These are phyloP conservation scores for Scaptomyza polygonia DNA, from an alignment of 2,888 invertebrate genomes.

Conservation along the genomic window DNA sequence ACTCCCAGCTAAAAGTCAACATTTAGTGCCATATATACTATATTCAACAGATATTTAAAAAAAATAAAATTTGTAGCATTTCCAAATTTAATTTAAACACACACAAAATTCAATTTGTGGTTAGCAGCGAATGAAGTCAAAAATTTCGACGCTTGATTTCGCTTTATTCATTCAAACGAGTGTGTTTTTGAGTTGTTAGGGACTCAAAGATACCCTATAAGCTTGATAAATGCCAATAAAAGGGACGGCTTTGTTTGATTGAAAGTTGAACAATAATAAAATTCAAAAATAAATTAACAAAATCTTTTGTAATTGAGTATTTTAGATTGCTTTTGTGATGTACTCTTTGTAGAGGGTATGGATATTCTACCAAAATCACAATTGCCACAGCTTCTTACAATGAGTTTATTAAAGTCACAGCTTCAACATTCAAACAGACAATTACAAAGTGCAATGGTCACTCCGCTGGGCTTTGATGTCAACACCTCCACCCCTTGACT, in stretches of 20 bases:
- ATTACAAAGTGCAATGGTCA: constrained; percentile 26
- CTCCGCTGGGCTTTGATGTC: constrained; percentile 25
- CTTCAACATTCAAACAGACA: constrained; percentile 1
- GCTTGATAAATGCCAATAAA: too few species aligned
- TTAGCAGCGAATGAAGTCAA: constrained; percentile 37
- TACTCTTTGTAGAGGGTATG: too few species aligned
- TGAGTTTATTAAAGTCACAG: constrained; percentile 10
- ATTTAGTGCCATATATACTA: constrained; percentile 52
- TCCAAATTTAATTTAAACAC: constrained; percentile 61
- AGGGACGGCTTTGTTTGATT: too few species aligned
- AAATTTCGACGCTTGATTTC: constrained; percentile 36
- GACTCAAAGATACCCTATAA: background rate
- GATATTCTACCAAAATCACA: too few species aligned
- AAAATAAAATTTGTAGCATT: constrained; percentile 22
- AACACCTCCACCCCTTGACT: too few species aligned
- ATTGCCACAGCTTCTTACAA: background rate
- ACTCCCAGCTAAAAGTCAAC: constrained; percentile 26
- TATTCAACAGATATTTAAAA: constrained; percentile 35
- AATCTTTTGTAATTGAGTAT: too few species aligned
- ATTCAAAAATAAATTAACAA: too few species aligned
- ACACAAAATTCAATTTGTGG: constrained; percentile 60
- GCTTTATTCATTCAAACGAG: background rate
- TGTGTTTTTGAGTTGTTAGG: too few species aligned
- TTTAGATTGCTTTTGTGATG: too few species aligned
- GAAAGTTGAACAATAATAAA: too few species aligned